These are phyloP conservation scores for Ellobius talpinus DNA, from an alignment of 2,113 vertebrate species.

Conservation along the genomic window DNA sequence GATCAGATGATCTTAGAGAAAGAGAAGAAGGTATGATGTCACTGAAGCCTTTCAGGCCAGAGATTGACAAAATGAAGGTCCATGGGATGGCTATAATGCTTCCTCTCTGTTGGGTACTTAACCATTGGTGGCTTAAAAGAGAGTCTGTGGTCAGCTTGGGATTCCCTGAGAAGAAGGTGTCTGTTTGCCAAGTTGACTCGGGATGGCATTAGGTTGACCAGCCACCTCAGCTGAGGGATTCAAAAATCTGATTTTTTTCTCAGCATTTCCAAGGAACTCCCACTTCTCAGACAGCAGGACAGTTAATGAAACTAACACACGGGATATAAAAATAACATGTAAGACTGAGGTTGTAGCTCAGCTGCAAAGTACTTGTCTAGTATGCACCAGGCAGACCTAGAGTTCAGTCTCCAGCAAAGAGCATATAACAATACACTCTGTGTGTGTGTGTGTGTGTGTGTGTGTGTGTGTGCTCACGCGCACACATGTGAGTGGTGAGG, in stretches of 20 bases:
- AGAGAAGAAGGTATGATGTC: slow-evolving; percentile 89
- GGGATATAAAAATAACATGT: not conserved
- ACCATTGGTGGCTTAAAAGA: slow-evolving; percentile 5
- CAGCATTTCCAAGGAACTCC: not conserved
- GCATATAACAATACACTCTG: not conserved
- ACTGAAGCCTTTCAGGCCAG: slow-evolving; percentile 1
- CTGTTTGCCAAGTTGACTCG: not conserved
- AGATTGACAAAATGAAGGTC: not conserved
- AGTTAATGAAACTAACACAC: not conserved
- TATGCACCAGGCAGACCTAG: no score
- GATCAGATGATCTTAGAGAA: slow-evolving; percentile 92
- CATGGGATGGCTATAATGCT: not conserved
- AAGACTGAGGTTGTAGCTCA: not conserved
- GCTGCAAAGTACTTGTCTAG: not conserved
- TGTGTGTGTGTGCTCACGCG: not conserved
- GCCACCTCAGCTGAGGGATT: not conserved
- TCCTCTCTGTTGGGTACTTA: not conserved
- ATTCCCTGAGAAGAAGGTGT: not conserved
- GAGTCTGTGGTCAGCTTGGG: not conserved
- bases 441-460: not conserved
- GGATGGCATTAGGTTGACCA: not conserved
- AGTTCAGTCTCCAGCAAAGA: not conserved
- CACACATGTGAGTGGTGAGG: not conserved
- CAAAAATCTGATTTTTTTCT: slow-evolving; percentile 56
- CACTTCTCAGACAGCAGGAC: not conserved